Percentiles rank a stretch among this genome's conserved stretches.
These are phyloP conservation scores for Eulemur albifrons DNA, from an alignment of 2,797 vertebrate species.

Conservation along the genomic window DNA sequence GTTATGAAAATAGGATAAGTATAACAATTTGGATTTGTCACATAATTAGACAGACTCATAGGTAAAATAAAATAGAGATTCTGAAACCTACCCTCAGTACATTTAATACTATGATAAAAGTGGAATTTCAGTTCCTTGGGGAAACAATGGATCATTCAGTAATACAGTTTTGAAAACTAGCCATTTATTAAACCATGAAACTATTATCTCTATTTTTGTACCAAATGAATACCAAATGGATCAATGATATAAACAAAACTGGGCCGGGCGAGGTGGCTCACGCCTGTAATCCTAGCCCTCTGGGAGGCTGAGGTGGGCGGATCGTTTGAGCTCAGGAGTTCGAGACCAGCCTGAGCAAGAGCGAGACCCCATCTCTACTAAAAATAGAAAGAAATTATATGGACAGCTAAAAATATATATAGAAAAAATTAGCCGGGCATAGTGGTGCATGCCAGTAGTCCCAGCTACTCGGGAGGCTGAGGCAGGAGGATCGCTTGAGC, in stretches of 20 bases:
- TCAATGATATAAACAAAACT: background rate
- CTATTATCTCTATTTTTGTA: background rate
- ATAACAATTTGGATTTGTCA: background rate
- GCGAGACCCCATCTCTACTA: no score
- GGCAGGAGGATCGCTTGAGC: no score
- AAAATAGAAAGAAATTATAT: no score
- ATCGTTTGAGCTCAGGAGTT: no score
- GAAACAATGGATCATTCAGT: background rate
- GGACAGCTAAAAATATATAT: no score
- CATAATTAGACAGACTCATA: background rate
- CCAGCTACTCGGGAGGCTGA: no score
- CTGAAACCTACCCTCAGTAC: background rate
- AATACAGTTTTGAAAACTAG: background rate
- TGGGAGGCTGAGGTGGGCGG: no score
- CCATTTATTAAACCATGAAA: background rate
- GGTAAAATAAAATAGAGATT: conserved; percentile 31
- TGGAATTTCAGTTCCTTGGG: background rate
- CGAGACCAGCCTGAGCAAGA: no score
- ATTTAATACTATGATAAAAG: background rate
- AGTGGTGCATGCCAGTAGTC: no score
- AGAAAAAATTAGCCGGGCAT: no score
- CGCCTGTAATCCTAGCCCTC: no score
- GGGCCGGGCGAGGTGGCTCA: no score
- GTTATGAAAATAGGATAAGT: background rate
- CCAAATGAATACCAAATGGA: background rate